phyloP scores from a whole-genome alignment of 1,140 invertebrate species.

The Homalodisca vitripennis region DNA sequence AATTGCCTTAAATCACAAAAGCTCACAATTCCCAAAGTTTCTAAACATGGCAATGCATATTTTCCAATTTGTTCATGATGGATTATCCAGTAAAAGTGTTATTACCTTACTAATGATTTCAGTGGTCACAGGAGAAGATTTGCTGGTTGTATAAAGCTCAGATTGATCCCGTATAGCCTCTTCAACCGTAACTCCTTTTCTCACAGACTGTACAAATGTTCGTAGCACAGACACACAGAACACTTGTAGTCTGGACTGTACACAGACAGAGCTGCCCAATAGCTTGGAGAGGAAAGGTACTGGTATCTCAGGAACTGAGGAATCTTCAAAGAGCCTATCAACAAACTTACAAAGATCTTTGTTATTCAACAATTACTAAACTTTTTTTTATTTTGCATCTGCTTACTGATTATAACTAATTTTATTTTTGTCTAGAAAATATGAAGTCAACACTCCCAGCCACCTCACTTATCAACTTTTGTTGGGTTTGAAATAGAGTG shows the following conservation, averaged over 20 bases:
- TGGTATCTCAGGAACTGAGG: background rate
- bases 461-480: no score
- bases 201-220: background rate
- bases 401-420: no score
- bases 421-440: no score
- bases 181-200: background rate
- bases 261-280: background rate
- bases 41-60: no score
- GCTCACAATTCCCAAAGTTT: no score
- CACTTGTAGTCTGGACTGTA: background rate
- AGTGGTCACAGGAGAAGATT: background rate
- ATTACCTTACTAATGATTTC: conserved; percentile 5
- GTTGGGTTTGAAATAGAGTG: no score
- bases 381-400: no score
- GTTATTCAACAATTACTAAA: background rate
- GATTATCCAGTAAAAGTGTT: no score
- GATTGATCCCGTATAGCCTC: background rate
- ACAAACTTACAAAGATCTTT: no score
- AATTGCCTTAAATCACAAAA: no score
- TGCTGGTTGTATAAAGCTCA: background rate
- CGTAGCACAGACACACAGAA: background rate
- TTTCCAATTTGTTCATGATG: no score
- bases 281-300: background rate
- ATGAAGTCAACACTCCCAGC: no score
- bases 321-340: background rate